Percentiles rank a stretch among this genome's conserved stretches.
Conservation (phyloP, 2,888 invertebrate species). For the Lysandra coridon region DNA sequence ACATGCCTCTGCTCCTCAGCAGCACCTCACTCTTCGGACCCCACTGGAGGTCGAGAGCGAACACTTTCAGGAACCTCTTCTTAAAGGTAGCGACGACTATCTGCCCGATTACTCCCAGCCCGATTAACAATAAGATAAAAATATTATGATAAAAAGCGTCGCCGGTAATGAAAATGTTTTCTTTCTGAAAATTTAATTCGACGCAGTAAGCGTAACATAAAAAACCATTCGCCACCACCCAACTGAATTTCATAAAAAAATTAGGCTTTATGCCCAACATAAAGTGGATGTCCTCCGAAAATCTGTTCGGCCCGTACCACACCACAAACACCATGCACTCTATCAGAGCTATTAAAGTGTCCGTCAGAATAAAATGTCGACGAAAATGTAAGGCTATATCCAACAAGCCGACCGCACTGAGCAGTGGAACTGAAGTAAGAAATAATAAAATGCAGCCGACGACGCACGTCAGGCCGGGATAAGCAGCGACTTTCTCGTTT, state of each 20-base stretch:
- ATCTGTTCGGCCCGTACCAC: slow-evolving; percentile 63
- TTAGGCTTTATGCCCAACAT: slow-evolving; percentile 68
- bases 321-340: slow-evolving; percentile 61
- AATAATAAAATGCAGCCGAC: slow-evolving; percentile 47
- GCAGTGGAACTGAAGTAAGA: slow-evolving; percentile 54
- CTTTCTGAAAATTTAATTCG: slow-evolving; percentile 44
- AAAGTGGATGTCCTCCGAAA: slow-evolving; percentile 72
- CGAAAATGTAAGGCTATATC: slow-evolving; percentile 46
- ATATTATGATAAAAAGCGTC: slow-evolving; percentile 1
- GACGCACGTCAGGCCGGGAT: slow-evolving; percentile 54
- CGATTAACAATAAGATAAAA: neutral
- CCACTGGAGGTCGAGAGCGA: slow-evolving; percentile 58
- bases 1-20: slow-evolving; percentile 69
- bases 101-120: neutral
- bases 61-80: slow-evolving; percentile 44
- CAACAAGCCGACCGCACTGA: slow-evolving; percentile 50
- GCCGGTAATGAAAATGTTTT: slow-evolving; percentile 27
- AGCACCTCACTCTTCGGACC: slow-evolving; percentile 62
- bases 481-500: slow-evolving; percentile 46
- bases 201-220: slow-evolving; percentile 49
- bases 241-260: slow-evolving; percentile 54
- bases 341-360: slow-evolving; percentile 49
- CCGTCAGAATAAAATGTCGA: slow-evolving; percentile 44
- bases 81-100: slow-evolving; percentile 48
- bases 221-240: slow-evolving; percentile 50